Evolutionary conservation across 2,888 invertebrate genomes (phyloP), one percentile per base, ranked within the genome.

Genomic region (Epicampocera succincta): DNA sequence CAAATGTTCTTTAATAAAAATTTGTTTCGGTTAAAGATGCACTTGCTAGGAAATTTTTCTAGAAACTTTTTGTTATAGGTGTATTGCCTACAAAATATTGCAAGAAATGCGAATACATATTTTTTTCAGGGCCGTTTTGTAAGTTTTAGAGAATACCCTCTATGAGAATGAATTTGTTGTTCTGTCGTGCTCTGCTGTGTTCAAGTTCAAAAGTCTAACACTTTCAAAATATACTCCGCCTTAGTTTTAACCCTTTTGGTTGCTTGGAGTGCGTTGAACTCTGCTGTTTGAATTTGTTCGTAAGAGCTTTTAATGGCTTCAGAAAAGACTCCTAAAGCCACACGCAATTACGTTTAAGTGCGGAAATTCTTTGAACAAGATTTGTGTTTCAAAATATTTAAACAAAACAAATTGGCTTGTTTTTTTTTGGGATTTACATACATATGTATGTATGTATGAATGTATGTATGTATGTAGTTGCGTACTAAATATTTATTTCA

Each of bases 291-390:
- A 44, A 25, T 17, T 72, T 72, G 71, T 73, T 17, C n/a, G n/a
- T 12, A 40, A 61, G 46, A 15, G n/a, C 58, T 73, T 80, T 77
- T 73, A 63, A 77, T 68, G 77, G 73, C 3, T 50, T 76, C 54
- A 56, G 72, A 77, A 56, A 69, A 73, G 77, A n/a, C n/a, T n/a
- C n/a, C n/a, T n/a, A 82, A 77, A 65, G 65, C 73, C 73, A 69
- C 81, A 82, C 77, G 69, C 73, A 69, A 42, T 15, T 58, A 19
- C 44, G 56, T 48, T 60, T 11, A 75, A 75, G 60, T 66, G 74
- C 82, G 77, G 82, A 69, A 82, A 82, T 74, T 77, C 71, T 74
- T 82, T 78, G 54, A 77, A 74, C 52, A 46, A 3, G n/a, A 0
- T 60, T 52, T 44, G 42, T 54, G 25, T 38, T 68, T 60, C 46